phyloP scores from a whole-genome alignment of 53 echinoderm and acorn worm genomes.

The Hippasteria phrygiana region DNA sequence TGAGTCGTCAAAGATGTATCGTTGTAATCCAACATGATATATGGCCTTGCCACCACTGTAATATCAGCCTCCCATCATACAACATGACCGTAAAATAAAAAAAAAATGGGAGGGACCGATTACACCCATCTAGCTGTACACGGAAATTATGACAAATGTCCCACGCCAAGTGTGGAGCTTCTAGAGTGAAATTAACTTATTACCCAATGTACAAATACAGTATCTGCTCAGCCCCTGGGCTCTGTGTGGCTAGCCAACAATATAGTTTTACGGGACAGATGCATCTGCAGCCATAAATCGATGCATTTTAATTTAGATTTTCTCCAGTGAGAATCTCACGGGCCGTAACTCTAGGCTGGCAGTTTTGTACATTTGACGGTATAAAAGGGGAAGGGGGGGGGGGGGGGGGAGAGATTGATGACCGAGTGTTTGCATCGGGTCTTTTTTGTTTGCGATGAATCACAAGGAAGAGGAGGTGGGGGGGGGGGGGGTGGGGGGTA shows the following conservation, averaged over 20 bases:
- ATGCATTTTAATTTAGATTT: slow-evolving; percentile 67
- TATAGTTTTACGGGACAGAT: slow-evolving; percentile 67
- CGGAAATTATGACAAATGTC: slow-evolving; percentile 52
- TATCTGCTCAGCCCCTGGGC: slow-evolving; percentile 25
- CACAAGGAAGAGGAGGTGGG: not conserved
- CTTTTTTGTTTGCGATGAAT: slow-evolving; percentile 49
- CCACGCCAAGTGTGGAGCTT: not conserved
- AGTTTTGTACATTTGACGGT: slow-evolving; percentile 59
- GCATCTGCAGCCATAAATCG: slow-evolving; percentile 65
- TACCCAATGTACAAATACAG: slow-evolving; percentile 58
- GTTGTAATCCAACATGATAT: not conserved
- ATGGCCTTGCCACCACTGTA: not conserved
- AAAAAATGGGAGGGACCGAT: slow-evolving; percentile 1
- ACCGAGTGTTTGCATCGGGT: slow-evolving; percentile 34
- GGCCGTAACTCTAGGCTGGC: slow-evolving; percentile 50
- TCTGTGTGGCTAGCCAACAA: slow-evolving; percentile 3
- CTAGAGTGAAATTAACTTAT: slow-evolving; percentile 65
- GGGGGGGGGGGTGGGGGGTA: not conserved
- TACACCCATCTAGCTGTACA: not conserved
- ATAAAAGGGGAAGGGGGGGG: not conserved
- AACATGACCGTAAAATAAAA: not conserved
- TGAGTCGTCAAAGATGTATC: not conserved
- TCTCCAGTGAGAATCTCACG: not conserved
- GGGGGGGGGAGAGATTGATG: slow-evolving; percentile 29
- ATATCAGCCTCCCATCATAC: not conserved